phyloP scores from a whole-genome alignment of 2,797 vertebrate genomes.

The Clarias laeviceps region DNA sequence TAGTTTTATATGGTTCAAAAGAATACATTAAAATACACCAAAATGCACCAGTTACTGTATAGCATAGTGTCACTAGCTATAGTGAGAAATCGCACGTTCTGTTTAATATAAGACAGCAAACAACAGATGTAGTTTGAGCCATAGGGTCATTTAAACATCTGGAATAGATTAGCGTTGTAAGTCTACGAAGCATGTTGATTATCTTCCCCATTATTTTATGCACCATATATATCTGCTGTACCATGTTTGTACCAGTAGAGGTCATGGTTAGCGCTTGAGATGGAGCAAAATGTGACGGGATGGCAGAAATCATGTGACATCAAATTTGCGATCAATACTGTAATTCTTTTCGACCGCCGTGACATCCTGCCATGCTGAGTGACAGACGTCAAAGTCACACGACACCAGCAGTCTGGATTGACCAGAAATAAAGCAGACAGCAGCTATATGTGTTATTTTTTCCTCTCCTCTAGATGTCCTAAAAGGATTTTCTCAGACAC shows the following conservation, averaged over 20 bases:
- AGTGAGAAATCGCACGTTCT: background rate
- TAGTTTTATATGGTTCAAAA: background rate
- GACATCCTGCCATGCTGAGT: background rate
- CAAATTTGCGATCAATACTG: background rate
- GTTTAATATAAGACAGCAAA: background rate
- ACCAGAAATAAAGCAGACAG: background rate
- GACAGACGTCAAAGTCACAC: background rate
- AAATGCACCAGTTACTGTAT: background rate
- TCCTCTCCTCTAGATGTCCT: background rate
- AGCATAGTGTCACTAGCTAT: no score
- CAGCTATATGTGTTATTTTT: background rate
- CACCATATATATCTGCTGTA: background rate
- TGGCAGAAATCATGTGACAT: background rate
- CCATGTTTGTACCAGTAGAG: constrained; percentile 34
- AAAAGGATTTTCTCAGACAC: constrained; percentile 18
- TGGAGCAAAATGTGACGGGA: background rate
- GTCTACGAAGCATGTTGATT: no score
- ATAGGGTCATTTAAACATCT: background rate
- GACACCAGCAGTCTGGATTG: background rate
- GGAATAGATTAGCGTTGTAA: background rate
- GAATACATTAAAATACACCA: background rate
- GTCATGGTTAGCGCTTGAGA: constrained; percentile 10
- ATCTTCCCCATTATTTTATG: background rate
- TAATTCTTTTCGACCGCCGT: constrained; percentile 6
- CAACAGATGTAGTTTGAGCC: background rate